Percentiles rank a stretch among this genome's conserved stretches.
Conservation (phyloP, 2,888 invertebrate species). For the Homarus gammarus region DNA sequence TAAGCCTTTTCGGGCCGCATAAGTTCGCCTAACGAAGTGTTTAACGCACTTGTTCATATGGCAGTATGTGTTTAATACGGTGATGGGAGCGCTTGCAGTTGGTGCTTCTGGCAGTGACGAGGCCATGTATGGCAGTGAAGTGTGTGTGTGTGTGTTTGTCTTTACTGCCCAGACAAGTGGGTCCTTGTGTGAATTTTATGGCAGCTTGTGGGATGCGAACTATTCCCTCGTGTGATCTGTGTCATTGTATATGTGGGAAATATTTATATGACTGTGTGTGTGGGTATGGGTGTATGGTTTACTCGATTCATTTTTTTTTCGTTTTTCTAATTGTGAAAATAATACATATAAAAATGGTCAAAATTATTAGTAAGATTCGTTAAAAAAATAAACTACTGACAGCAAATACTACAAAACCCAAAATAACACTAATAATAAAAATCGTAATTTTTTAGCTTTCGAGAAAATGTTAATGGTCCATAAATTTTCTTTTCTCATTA, state of each 20-base stretch:
- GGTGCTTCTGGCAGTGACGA: not conserved
- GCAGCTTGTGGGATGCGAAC: not conserved
- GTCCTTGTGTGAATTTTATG: not conserved
- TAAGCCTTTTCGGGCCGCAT: not conserved
- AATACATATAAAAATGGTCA: too few species aligned
- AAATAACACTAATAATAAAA: too few species aligned
- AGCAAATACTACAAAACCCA: too few species aligned
- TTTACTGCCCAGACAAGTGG: not conserved
- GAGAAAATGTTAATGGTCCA: too few species aligned
- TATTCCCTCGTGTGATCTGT: not conserved
- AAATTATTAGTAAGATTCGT: too few species aligned
- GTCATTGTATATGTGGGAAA: not conserved
- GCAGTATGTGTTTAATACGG: not conserved
- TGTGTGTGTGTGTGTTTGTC: not conserved
- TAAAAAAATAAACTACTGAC: too few species aligned
- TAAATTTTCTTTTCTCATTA: too few species aligned
- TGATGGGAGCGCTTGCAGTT: not conserved
- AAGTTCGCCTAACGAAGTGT: conserved; percentile 10
- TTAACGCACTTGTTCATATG: not conserved
- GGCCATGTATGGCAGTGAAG: not conserved
- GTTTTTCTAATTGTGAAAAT: not conserved
- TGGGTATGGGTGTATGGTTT: not conserved
- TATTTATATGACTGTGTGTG: conserved; percentile 14
- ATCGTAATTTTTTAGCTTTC: too few species aligned
- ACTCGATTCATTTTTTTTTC: not conserved